These are phyloP conservation scores for Danio jaintianensis DNA, from an alignment of 2,797 vertebrate genomes.

Conservation along the genomic window DNA sequence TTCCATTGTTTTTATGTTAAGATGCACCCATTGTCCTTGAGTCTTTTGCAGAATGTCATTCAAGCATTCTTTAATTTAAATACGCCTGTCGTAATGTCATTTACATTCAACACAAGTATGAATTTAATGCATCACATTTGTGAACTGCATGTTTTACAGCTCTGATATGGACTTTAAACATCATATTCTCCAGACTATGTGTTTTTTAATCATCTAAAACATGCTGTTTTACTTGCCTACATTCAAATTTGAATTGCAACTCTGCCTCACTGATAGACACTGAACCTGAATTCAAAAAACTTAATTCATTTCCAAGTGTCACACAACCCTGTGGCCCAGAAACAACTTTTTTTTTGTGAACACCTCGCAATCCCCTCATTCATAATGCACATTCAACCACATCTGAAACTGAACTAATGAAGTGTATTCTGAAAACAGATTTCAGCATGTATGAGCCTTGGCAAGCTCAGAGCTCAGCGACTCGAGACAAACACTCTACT, in stretches of 20 bases:
- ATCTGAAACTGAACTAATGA: slow-evolving; percentile 37
- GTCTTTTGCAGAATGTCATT: too few species aligned
- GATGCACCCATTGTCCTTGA: too few species aligned
- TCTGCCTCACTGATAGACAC: neutral
- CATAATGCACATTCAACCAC: slow-evolving; percentile 25
- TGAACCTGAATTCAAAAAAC: neutral
- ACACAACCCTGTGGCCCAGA: neutral
- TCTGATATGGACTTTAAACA: too few species aligned
- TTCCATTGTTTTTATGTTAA: too few species aligned
- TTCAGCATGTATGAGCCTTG: slow-evolving; percentile 18
- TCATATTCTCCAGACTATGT: too few species aligned
- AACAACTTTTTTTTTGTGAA: neutral
- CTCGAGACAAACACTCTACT: slow-evolving; percentile 14
- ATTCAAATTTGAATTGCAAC: neutral
- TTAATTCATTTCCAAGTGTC: neutral
- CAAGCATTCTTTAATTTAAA: too few species aligned
- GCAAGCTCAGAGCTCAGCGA: slow-evolving; percentile 4
- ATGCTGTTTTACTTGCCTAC: neutral
- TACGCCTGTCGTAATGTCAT: too few species aligned
- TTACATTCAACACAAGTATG: too few species aligned
- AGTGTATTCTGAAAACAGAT: slow-evolving; percentile 27
- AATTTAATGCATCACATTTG: too few species aligned
- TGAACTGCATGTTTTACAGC: too few species aligned
- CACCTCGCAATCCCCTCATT: neutral
- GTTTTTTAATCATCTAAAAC: too few species aligned